These are phyloP conservation scores for Dufourea novaeangliae DNA, from an alignment of 1,140 invertebrate species.

Conservation along the genomic window DNA sequence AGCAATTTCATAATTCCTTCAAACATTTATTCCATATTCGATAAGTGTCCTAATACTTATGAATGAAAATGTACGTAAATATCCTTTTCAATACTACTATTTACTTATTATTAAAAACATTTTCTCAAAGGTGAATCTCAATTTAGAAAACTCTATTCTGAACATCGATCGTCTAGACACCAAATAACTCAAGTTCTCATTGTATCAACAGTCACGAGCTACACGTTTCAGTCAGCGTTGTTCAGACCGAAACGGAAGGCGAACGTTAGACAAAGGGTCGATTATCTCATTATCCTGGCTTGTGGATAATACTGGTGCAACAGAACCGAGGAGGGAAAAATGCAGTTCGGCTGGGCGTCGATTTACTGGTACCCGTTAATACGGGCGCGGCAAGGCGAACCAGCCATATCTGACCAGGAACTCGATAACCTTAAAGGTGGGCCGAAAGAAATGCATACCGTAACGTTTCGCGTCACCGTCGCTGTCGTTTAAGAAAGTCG, in stretches of 20 bases:
- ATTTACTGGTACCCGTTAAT: slow-evolving; percentile 37
- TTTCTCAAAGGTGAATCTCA: too few species aligned
- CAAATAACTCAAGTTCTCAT: neutral
- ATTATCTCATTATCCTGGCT: slow-evolving; percentile 62
- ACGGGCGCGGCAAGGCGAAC: slow-evolving; percentile 67
- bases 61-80: too few species aligned
- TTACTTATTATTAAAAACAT: too few species aligned
- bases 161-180: too few species aligned
- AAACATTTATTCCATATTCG: too few species aligned
- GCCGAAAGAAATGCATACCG: slow-evolving; percentile 63
- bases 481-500: slow-evolving; percentile 48
- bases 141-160: too few species aligned
- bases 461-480: slow-evolving; percentile 49
- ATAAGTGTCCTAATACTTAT: too few species aligned
- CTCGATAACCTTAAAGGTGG: slow-evolving; percentile 58
- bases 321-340: slow-evolving; percentile 44
- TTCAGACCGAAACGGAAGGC: slow-evolving; percentile 27
- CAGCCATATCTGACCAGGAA: slow-evolving; percentile 63
- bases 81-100: too few species aligned
- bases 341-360: slow-evolving; percentile 24
- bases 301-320: slow-evolving; percentile 37
- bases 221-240: neutral
- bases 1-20: too few species aligned
- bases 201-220: neutral
- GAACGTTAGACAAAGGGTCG: slow-evolving; percentile 45